Base-by-base conservation (phyloP, 2,888 invertebrate species). In the Anthrax anthrax region DNA sequence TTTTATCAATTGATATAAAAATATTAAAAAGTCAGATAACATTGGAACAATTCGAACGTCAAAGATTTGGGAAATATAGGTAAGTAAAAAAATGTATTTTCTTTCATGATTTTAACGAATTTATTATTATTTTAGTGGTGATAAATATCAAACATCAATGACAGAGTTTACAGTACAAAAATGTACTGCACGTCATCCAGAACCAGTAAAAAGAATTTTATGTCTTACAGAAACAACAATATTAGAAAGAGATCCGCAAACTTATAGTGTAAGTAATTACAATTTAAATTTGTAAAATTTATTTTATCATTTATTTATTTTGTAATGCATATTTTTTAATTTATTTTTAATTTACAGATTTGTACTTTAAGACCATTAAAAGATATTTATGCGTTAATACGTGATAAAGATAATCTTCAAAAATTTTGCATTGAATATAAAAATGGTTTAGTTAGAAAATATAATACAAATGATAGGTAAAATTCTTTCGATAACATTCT, bases 101-200 rank as follows among this genome's bases (percentile, higher is more conserved):
- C 5, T 27, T 27, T 5, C 14, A 13, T 9, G 12, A 1, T 32
- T 32, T 3, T 3, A 32, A 12, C 13, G 12, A 12, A 34, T 44
- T 23, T 34, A 48, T 50, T 46, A 45, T 52, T 46, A 42, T 70
- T 78, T 51, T 65, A 95, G 95, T 60, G 84, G 83, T 13, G 98
- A 98, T 70, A 90, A 94, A 63, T 88, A 88, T 63, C 80, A 96
- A 61, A 98, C 97, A 4, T 96, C 97, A 1, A 80, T 96, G 50
- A 87, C 90, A 16, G 98, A 99, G 71, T 98, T 98, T 67, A 80
- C 80, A 50, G 94, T 98, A 4, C 90, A 96, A 64, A 99, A 99
- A 71, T 78, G 86, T 56, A 84, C 86, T 17, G 73, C 78, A 1
- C 75, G 91, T 23, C 85, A 89, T 63, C 77, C 79, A 58, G 92